Base-by-base conservation (phyloP, 2,113 vertebrate species). In the Poeciliopsis turrubarensis region DNA sequence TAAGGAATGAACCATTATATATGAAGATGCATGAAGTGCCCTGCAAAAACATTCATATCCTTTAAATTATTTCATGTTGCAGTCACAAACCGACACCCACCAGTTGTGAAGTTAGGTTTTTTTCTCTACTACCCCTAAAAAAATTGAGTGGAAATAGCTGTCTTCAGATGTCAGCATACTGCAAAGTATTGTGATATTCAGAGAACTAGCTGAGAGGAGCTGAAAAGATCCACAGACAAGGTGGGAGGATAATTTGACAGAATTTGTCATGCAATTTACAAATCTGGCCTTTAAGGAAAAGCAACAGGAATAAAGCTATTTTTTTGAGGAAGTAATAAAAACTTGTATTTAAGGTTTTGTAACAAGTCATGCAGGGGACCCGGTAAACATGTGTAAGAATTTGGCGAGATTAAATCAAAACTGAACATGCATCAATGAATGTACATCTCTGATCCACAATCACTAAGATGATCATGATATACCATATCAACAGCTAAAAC, bases 1-100 rank as follows among this genome's bases (percentile, higher is more conserved):
- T 51, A 26, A 73, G 41, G 68, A 30, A 79, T 3, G 62, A 90
- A 39, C 79, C 69, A 1, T 83, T 57, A 77, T 31, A 39, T 54
- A 3, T 57, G 34, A 68, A 0, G 2, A 32, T 12, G 15, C 44
- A 39, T 44, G n/a, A 26, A 34, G 19, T 66, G 63, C 27, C 41
- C 62, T 73, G 65, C 61, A 57, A 31, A 66, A 64, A 60, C 22
- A 57, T 57, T 57, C 25, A 2, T 25, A 3, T 57, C 8, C 51
- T 25, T 10, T n/a, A 25, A 25, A n/a, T 57, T 57, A 19, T 57
- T 57, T 57, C 8, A 57, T n/a, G 51, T n/a, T 9, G 25, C 8
- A 57, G 51, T 57, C 25, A n/a, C 22, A 25, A n/a, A 57, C 2
- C 51, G n/a, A 57, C 25, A 57, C 22, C 17, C 51, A 47, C 3